Evolutionary conservation across 2,888 invertebrate species (phyloP).

Genomic region (Andrena flavipes): DNA sequence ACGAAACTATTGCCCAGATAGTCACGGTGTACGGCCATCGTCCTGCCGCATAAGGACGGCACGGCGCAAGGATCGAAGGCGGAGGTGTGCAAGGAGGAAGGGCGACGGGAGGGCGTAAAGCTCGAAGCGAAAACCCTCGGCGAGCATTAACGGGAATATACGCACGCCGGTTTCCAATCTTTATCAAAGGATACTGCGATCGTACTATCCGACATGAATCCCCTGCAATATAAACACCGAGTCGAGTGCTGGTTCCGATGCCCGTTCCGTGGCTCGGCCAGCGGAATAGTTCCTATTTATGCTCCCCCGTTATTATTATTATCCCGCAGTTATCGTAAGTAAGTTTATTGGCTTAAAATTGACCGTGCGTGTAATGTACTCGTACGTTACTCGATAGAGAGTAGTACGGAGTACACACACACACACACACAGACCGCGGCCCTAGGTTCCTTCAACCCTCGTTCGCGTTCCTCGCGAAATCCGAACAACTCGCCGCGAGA

Average conservation of each 20-base stretch:
- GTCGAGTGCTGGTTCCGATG: constrained; percentile 13
- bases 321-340: constrained; percentile 46
- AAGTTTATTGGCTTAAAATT: constrained; percentile 59
- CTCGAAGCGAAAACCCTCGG: constrained; percentile 57
- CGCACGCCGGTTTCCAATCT: constrained; percentile 55
- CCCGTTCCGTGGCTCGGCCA: constrained; percentile 12
- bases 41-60: constrained; percentile 38
- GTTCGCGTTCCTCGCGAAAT: neutral
- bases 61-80: neutral
- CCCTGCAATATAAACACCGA: constrained; percentile 37
- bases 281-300: constrained; percentile 49
- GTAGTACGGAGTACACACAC: too few relatives aligned
- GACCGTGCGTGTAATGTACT: constrained; percentile 49
- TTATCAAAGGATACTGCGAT: constrained; percentile 60
- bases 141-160: constrained; percentile 61
- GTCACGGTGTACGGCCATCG: constrained; percentile 21
- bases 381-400: constrained; percentile 42
- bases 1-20: neutral
- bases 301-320: constrained; percentile 45
- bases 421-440: too few relatives aligned
- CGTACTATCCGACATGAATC: constrained; percentile 40
- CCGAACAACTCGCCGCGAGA: constrained; percentile 19
- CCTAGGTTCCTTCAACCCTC: constrained; percentile 22
- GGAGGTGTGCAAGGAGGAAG: neutral
- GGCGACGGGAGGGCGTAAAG: constrained; percentile 32